Percentiles rank a stretch among this genome's conserved stretches.
phyloP scores from a whole-genome alignment of 2,888 invertebrate species.

The Chloroclystis v-ata region DNA sequence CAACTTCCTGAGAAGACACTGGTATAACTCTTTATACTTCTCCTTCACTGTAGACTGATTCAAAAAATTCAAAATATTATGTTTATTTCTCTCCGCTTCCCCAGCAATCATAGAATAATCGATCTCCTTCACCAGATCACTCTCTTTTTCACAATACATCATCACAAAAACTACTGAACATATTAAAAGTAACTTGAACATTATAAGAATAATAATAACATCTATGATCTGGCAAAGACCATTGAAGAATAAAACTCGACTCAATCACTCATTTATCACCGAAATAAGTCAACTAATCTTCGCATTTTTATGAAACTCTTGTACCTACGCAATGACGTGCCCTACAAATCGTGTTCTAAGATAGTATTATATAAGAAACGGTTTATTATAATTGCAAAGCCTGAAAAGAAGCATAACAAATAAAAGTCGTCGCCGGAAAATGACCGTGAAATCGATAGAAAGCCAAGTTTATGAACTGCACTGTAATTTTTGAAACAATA shows the following conservation, averaged over 20 bases:
- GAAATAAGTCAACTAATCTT: too few species aligned
- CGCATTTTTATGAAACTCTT: neutral
- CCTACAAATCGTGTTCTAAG: too few species aligned
- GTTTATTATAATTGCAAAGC: constrained; percentile 22
- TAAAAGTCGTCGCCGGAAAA: constrained; percentile 38
- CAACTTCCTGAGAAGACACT: constrained; percentile 47
- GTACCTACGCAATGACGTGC: constrained; percentile 1
- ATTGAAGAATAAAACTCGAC: too few species aligned
- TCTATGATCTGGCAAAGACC: too few species aligned
- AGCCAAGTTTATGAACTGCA: constrained; percentile 37
- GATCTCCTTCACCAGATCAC: constrained; percentile 39
- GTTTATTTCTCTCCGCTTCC: constrained; percentile 57
- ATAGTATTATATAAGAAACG: constrained; percentile 1
- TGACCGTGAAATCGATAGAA: constrained; percentile 48
- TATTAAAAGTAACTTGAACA: constrained; percentile 11
- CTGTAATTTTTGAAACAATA: constrained; percentile 33
- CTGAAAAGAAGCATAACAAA: constrained; percentile 10
- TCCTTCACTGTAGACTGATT: constrained; percentile 46
- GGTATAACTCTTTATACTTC: constrained; percentile 52
- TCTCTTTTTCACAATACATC: constrained; percentile 21
- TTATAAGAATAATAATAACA: too few species aligned
- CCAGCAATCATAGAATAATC: constrained; percentile 56
- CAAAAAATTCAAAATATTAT: constrained; percentile 53
- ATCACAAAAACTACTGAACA: constrained; percentile 12
- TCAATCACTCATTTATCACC: too few species aligned